phyloP scores from a whole-genome alignment of 1,140 invertebrate genomes.

The Coptotermes formosanus region DNA sequence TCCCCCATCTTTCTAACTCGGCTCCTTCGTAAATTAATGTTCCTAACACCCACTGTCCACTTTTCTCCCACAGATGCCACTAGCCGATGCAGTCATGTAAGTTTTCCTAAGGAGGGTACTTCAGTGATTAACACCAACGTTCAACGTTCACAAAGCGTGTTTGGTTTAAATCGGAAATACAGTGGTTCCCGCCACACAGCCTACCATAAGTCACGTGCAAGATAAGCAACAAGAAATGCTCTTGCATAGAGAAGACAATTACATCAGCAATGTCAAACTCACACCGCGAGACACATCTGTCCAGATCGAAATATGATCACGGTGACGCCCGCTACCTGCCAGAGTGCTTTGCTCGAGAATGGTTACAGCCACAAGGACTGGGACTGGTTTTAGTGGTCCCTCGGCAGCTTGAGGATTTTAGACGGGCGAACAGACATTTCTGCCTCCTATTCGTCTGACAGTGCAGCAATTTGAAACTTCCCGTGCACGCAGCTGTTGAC shows the following conservation, averaged over 20 bases:
- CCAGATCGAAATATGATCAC: not conserved
- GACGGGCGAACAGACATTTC: not conserved
- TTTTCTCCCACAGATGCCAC: too few species aligned
- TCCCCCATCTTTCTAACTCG: too few species aligned
- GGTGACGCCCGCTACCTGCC: not conserved
- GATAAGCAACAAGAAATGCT: not conserved
- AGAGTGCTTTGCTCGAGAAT: not conserved
- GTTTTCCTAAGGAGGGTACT: too few species aligned
- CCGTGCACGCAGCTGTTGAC: not conserved
- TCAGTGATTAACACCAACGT: too few species aligned
- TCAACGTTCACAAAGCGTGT: too few species aligned
- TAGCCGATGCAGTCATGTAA: too few species aligned
- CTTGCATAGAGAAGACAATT: not conserved
- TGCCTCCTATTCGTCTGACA: not conserved
- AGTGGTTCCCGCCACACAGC: not conserved
- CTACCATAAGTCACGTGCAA: not conserved
- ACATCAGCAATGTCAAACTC: not conserved
- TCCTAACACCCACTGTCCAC: too few species aligned
- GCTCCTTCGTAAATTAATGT: too few species aligned
- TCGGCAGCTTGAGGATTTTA: not conserved
- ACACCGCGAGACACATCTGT: conserved; percentile 1
- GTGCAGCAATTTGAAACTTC: not conserved
- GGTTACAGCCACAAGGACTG: not conserved
- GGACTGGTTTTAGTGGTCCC: not conserved
- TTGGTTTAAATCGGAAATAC: not conserved